These are phyloP conservation scores for Corynorhinus townsendii DNA, from an alignment of 2,113 vertebrate species.

Conservation along the genomic window DNA sequence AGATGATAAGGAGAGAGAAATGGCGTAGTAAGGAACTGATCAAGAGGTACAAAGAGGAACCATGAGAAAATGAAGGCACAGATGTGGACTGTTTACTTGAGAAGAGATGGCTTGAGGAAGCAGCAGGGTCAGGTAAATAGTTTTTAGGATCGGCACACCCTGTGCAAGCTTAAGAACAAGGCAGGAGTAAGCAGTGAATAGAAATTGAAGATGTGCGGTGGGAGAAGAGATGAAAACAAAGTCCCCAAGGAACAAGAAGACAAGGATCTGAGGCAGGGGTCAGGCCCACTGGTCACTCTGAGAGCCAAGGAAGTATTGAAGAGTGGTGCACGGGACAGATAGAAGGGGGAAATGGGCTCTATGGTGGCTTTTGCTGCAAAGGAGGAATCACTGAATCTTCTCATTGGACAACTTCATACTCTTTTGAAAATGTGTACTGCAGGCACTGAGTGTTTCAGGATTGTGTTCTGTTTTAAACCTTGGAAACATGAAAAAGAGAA, in stretches of 20 bases:
- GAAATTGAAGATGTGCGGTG: neutral
- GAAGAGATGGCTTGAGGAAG: neutral
- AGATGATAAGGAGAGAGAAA: neutral
- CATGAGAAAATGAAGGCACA: neutral
- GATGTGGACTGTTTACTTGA: neutral
- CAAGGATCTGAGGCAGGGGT: neutral
- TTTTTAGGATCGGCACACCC: neutral
- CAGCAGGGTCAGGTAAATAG: neutral
- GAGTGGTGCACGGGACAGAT: neutral
- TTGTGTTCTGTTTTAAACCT: neutral
- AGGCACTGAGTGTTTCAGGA: neutral
- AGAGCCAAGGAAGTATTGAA: neutral
- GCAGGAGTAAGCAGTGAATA: neutral
- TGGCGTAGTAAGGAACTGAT: neutral
- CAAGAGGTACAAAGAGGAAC: neutral
- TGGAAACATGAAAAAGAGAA: neutral
- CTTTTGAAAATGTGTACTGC: neutral
- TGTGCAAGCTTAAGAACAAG: too few species aligned
- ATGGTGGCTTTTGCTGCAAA: neutral
- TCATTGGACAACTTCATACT: neutral
- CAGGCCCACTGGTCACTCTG: neutral
- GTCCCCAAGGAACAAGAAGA: neutral
- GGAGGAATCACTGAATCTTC: neutral
- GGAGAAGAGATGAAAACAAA: neutral
- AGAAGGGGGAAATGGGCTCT: neutral